Base-by-base conservation (phyloP, 2,113 vertebrate species). In the Oostethus manadensis region DNA sequence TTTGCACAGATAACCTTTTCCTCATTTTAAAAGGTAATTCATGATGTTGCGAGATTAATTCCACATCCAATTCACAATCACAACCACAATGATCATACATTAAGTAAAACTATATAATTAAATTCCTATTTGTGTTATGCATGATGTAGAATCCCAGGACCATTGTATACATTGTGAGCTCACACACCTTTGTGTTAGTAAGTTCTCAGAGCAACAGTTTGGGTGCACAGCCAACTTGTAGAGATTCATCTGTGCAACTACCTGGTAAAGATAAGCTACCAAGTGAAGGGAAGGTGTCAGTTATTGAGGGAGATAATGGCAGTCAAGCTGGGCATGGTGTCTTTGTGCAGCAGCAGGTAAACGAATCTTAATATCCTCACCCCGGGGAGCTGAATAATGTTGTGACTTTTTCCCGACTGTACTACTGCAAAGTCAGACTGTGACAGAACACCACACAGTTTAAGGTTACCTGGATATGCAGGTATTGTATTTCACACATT, bases 401-500 rank as follows among this genome's bases (percentile, higher is more conserved):
- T 80, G 71, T 68, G 57, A 71, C 42, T 71, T 55, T 53, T 54
- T 66, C 70, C 71, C 49, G 20, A 49, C 69, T 59, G 40, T 68
- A 56, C 47, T 58, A 40, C 77, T 80, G 79, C 84, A 86, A 86
- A 80, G 82, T 83, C 85, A 85, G 58, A 53, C 50, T 4, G 59
- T 68, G 43, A 67, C 1, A n/a, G 45, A 38, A 48, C 46, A 33
- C 53, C 6, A 47, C 66, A 60, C 42, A 54, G n/a, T 64, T 47
- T 66, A 33, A 45, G 49, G 33, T 15, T 33, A 13, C 6, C 22
- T 69, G 43, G 26, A 16, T 43, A 44, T 63, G 47, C 57, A n/a
- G 15, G 46, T n/a, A 17, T 29, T 68, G 9, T 44, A 18, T 63
- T 60, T 58, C 68, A 56, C 42, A 57, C 48, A 58, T 56, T 43